Evolutionary conservation across 2,797 vertebrate species (phyloP).

Genomic region (Petrocephalus sullivani): DNA sequence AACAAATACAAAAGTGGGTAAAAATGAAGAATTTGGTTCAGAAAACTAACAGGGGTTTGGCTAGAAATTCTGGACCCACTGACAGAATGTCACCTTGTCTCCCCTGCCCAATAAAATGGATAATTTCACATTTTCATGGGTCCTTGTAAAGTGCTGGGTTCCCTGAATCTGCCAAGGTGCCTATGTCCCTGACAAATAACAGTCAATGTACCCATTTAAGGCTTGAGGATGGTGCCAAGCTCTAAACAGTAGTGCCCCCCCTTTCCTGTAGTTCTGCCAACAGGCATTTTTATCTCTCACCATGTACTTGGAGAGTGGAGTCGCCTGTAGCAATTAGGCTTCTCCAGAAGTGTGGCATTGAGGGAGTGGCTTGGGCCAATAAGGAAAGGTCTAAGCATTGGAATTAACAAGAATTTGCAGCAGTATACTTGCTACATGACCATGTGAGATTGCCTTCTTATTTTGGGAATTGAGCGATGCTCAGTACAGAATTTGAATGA

Average conservation of each 20-base stretch:
- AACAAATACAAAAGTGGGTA: background rate
- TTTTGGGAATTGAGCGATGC: conserved; percentile 51
- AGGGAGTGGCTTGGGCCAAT: background rate
- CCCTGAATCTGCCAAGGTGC: background rate
- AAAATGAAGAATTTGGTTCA: background rate
- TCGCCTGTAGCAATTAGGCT: background rate
- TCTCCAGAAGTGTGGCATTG: background rate
- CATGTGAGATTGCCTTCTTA: conserved; percentile 24
- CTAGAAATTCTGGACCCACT: background rate
- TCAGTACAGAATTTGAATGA: conserved; percentile 70
- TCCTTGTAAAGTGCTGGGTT: background rate
- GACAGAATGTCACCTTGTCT: background rate
- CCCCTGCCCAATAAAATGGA: background rate
- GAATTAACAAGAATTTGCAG: conserved; percentile 3
- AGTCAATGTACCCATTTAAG: background rate
- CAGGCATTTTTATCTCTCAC: background rate
- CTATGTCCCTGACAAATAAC: background rate
- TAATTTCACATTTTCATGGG: background rate
- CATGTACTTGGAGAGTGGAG: background rate
- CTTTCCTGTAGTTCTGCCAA: background rate
- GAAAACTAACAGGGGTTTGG: background rate
- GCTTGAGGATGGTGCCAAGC: background rate
- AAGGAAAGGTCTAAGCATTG: background rate
- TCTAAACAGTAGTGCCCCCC: background rate
- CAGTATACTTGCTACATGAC: conserved; percentile 25